Evolutionary conservation across 92 coral and sea anemone species (phyloP).

Genomic region (Porites evermanni): DNA sequence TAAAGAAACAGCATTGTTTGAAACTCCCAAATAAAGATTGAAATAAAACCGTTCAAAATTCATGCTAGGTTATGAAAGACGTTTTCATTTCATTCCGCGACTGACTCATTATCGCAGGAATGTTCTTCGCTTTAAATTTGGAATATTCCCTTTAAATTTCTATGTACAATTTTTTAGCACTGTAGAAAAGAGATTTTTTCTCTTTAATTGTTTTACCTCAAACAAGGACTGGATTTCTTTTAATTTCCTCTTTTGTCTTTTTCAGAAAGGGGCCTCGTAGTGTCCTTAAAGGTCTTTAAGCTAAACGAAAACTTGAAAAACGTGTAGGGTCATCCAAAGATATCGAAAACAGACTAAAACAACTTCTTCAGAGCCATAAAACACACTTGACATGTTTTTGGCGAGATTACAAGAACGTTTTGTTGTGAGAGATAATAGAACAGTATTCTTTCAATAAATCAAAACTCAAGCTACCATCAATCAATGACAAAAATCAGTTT

Average conservation of each 20-base stretch:
- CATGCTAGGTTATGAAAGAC: slow-evolving; percentile 6
- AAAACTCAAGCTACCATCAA: slow-evolving; percentile 5
- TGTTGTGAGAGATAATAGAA: slow-evolving; percentile 11
- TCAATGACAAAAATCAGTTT: background rate
- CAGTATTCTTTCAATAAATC: background rate
- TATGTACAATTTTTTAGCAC: background rate
- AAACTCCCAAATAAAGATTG: background rate
- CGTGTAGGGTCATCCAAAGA: background rate
- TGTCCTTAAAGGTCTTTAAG: slow-evolving; percentile 19
- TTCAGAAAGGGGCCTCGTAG: background rate
- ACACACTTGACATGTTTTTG: slow-evolving; percentile 41
- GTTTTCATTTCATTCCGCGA: background rate
- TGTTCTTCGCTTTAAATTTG: no score
- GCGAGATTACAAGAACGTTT: slow-evolving; percentile 15
- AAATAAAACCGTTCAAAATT: background rate
- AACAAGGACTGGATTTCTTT: slow-evolving; percentile 14
- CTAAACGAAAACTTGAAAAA: background rate
- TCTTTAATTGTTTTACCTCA: slow-evolving; percentile 11
- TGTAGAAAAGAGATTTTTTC: background rate
- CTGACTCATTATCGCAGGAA: no score
- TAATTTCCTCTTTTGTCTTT: slow-evolving; percentile 23
- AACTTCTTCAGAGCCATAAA: slow-evolving; percentile 4
- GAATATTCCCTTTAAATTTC: background rate
- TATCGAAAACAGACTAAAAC: background rate
- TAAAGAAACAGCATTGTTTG: slow-evolving; percentile 11